A percentile compares a stretch with the other conserved stretches of the same genome.
Evolutionary conservation across 1,140 invertebrate species (phyloP).

Genomic region (Tyrophagus putrescentiae): DNA sequence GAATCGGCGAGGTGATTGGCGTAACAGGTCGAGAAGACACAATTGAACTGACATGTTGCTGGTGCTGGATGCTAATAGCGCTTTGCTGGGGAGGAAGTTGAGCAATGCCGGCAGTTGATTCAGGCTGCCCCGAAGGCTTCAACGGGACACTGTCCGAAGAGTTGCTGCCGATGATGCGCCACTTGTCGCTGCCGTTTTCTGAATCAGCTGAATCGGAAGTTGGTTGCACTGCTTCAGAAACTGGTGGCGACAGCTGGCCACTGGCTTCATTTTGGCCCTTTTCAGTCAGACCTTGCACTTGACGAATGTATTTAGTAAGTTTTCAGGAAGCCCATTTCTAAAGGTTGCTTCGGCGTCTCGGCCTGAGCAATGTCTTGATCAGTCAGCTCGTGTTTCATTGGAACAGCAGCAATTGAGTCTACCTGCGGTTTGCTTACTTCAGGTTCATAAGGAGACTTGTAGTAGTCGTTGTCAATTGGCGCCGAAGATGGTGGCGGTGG

Average conservation of each 20-base stretch:
- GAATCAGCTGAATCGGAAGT: too few species aligned
- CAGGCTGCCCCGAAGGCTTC: background rate
- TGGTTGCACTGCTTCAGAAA: too few species aligned
- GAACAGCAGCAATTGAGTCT: background rate
- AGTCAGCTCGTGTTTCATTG: background rate
- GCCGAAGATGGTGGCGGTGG: constrained; percentile 1
- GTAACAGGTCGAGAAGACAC: too few species aligned
- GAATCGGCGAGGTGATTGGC: too few species aligned
- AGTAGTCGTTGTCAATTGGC: background rate
- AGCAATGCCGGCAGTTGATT: background rate
- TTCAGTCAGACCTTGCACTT: background rate
- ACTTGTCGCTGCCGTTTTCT: too few species aligned
- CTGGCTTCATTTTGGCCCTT: too few species aligned
- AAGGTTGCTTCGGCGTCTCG: background rate
- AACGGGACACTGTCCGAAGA: too few species aligned
- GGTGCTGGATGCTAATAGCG: background rate
- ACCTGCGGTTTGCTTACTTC: background rate
- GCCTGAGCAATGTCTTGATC: background rate
- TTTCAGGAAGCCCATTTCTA: background rate
- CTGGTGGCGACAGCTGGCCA: too few species aligned
- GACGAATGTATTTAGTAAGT: constrained; percentile 8
- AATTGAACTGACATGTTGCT: background rate
- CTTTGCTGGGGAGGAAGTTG: background rate
- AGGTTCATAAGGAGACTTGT: background rate
- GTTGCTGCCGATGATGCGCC: too few species aligned